Base-by-base conservation (phyloP, 1,140 invertebrate genomes). In the Zaprionus gabonicus region DNA sequence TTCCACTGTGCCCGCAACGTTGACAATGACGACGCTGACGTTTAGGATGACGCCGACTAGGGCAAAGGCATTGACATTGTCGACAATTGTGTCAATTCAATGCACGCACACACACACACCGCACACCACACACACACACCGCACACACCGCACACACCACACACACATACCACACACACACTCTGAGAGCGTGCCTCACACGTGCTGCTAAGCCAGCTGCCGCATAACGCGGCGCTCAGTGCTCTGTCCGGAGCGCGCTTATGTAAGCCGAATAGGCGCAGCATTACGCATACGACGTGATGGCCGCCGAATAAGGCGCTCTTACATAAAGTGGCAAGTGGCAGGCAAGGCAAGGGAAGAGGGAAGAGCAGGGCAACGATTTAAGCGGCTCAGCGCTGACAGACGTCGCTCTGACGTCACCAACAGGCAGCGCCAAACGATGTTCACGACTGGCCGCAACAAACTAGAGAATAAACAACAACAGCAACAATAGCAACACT, bases 41-140 rank as follows among this genome's bases (percentile, higher is more conserved):
- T 31, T 27, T 9, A 49, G 44, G 17, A 49, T 49, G 44, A 49
- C 44, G 44, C n/a, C 60, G 60, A 70, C 46, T 76, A 53, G 62
- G 60, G 56, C 81, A 60, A 87, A 87, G 84, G 84, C 84, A 87
- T 84, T 87, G 84, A 88, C 84, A 88, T 88, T 88, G 84, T 70
- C 84, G 63, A 62, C 81, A 88, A 90, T 88, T 90, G 84, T 88
- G 85, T 90, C 83, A 87, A 80, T 80, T 76, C 67, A 64, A 62
- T 62, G 74, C 46, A 46, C 66, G 34, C 51, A 55, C 62, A 58
- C 75, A 62, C 31, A 63, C 51, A 51, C 56, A 20, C 20, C 75
- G 58, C 31, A 63, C 51, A 51, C 56, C 28, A 57, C 51, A 57
- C 56, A 58, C 17, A 36, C 55, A 57, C 28, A 10, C 41, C 60